Percentiles rank a stretch among this genome's conserved stretches.
Evolutionary conservation across 2,888 invertebrate species (phyloP).

Genomic region (Tortrix viridana): DNA sequence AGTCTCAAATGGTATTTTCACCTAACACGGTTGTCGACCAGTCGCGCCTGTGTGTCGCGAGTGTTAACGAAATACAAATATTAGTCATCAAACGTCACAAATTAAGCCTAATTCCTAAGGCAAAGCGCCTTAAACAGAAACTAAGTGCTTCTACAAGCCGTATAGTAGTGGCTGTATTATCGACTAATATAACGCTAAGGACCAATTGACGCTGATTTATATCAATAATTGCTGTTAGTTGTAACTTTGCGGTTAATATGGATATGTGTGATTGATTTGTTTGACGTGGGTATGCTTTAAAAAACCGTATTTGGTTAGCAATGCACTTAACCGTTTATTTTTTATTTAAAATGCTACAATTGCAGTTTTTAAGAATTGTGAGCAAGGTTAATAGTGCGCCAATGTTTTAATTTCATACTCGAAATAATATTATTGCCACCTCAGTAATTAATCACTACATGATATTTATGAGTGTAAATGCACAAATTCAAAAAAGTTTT

Average conservation of each 20-base stretch:
- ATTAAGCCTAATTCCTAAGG: conserved; percentile 80
- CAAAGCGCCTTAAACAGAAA: conserved; percentile 78
- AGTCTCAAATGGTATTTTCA: background rate
- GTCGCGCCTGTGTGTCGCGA: conserved; percentile 55
- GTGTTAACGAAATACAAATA: conserved; percentile 82
- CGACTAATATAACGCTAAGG: conserved; percentile 22
- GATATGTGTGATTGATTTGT: background rate
- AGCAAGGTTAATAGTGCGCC: too few species aligned
- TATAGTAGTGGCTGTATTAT: conserved; percentile 58
- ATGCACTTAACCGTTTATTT: too few species aligned
- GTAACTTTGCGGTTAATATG: conserved; percentile 1
- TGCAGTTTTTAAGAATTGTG: too few species aligned
- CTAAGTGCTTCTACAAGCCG: conserved; percentile 80
- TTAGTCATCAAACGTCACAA: conserved; percentile 76
- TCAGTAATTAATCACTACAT: too few species aligned
- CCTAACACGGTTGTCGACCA: conserved; percentile 26
- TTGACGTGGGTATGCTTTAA: too few species aligned
- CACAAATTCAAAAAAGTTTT: too few species aligned
- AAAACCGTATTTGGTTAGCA: too few species aligned
- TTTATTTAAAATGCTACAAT: too few species aligned
- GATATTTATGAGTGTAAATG: too few species aligned
- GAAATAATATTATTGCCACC: too few species aligned
- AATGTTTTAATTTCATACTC: too few species aligned
- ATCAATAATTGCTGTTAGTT: conserved; percentile 22
- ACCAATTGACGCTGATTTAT: conserved; percentile 26